Evolutionary conservation across 1,140 invertebrate genomes (phyloP).

Genomic region (Drosophila saltans): DNA sequence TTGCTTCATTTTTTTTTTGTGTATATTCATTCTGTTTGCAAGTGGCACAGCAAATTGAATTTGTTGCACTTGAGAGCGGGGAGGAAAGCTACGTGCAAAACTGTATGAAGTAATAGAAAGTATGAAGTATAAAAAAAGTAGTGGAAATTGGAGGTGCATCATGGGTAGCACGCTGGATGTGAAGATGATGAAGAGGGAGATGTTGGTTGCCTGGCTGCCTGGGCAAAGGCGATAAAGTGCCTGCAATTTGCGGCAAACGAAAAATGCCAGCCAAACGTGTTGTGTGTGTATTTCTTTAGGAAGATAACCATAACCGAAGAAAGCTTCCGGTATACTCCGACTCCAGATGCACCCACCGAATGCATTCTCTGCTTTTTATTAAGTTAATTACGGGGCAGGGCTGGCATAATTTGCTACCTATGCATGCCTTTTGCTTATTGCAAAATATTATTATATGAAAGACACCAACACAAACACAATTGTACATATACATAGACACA

Average conservation of each 20-base stretch:
- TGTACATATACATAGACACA: background rate
- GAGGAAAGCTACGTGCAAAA: constrained; percentile 32
- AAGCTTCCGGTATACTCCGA: background rate
- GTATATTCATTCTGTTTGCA: constrained; percentile 15
- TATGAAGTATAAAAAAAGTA: constrained; percentile 10
- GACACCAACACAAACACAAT: constrained; percentile 18
- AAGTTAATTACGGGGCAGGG: constrained; percentile 62
- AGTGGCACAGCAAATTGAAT: constrained; percentile 47
- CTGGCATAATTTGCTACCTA: constrained; percentile 65
- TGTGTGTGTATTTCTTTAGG: background rate
- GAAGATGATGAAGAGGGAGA: background rate
- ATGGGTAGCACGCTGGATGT: background rate
- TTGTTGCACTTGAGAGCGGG: constrained; percentile 44
- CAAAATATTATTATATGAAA: constrained; percentile 35
- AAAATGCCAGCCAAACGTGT: constrained; percentile 8
- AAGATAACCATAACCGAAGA: constrained; percentile 33
- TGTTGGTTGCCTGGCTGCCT: constrained; percentile 12
- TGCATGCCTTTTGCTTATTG: constrained; percentile 63
- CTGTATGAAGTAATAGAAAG: constrained; percentile 6
- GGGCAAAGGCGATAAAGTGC: constrained; percentile 26
- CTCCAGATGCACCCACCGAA: background rate
- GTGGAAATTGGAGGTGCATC: background rate
- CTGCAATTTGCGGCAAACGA: constrained; percentile 35
- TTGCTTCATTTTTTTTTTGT: constrained; percentile 2
- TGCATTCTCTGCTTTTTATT: constrained; percentile 39